These are phyloP conservation scores for Dynastes grantii DNA, from an alignment of 2,888 invertebrate genomes.

Conservation along the genomic window DNA sequence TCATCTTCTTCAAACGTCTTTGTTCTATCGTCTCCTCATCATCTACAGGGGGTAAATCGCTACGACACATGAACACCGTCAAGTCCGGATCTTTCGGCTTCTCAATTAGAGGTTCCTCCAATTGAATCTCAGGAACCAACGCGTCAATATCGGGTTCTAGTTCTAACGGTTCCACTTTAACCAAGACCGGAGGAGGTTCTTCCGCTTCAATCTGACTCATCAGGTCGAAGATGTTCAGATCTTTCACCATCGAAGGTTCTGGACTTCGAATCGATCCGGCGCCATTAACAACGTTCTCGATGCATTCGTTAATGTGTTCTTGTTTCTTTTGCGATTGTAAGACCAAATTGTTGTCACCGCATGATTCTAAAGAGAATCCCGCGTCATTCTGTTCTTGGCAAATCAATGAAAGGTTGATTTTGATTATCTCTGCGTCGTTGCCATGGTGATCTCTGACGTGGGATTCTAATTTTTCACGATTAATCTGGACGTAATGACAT, in stretches of 20 bases:
- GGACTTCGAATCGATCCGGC: constrained; percentile 19
- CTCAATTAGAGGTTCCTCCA: constrained; percentile 55
- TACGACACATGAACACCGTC: constrained; percentile 54
- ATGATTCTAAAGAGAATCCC: constrained; percentile 34
- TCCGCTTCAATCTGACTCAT: constrained; percentile 44
- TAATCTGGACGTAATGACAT: constrained; percentile 83
- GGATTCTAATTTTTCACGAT: constrained; percentile 69
- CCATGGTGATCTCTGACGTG: constrained; percentile 77
- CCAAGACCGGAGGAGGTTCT: constrained; percentile 28
- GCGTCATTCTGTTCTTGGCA: constrained; percentile 51
- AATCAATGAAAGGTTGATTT: constrained; percentile 65
- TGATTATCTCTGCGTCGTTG: constrained; percentile 69
- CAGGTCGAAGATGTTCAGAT: constrained; percentile 48
- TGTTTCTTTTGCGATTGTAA: constrained; percentile 8
- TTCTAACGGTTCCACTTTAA: constrained; percentile 42
- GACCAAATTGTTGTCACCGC: not conserved
- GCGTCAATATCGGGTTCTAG: constrained; percentile 49
- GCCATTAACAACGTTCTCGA: constrained; percentile 42
- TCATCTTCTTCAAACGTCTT: constrained; percentile 72
- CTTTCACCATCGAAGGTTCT: constrained; percentile 40
- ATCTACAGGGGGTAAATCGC: constrained; percentile 61
- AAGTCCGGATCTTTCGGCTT: constrained; percentile 32
- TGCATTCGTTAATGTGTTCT: constrained; percentile 44
- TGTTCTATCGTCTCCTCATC: constrained; percentile 70
- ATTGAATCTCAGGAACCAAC: constrained; percentile 46